A percentile compares a stretch with the other conserved stretches of the same genome.
phyloP scores from a whole-genome alignment of 2,113 vertebrate genomes.

The Naja naja region DNA sequence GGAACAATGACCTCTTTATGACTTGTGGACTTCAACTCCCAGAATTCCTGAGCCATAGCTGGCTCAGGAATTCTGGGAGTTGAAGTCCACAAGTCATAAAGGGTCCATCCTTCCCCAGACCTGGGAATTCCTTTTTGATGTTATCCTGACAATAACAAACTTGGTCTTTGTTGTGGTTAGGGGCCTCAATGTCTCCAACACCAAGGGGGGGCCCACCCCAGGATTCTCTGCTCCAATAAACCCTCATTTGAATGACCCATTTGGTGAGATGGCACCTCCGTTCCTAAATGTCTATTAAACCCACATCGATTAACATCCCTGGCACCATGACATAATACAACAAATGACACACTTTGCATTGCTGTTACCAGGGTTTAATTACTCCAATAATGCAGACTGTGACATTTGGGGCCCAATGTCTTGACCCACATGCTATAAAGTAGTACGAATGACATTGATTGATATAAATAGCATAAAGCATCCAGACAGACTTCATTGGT shows the following conservation, averaged over 20 bases:
- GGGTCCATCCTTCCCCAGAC: neutral
- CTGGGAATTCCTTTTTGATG: neutral
- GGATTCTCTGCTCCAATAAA: neutral
- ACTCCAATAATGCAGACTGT: neutral
- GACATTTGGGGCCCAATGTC: neutral
- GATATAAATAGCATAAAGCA: neutral
- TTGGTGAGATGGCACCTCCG: neutral
- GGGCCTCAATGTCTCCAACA: neutral
- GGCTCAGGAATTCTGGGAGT: neutral
- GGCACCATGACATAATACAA: neutral
- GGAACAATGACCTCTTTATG: neutral
- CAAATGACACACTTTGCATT: neutral
- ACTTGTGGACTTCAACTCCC: neutral
- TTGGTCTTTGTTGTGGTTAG: neutral
- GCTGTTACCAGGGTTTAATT: neutral
- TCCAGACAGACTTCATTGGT: neutral
- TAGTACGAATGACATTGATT: neutral
- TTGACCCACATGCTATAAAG: neutral
- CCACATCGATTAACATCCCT: neutral
- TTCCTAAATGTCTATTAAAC: neutral
- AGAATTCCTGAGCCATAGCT: neutral
- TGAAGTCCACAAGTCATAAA: neutral
- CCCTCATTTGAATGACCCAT: neutral
- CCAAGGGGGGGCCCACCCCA: rapidly evolving
- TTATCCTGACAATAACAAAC: neutral